Base-by-base conservation (phyloP, 2,797 vertebrate species). In the Poeciliopsis infans region DNA sequence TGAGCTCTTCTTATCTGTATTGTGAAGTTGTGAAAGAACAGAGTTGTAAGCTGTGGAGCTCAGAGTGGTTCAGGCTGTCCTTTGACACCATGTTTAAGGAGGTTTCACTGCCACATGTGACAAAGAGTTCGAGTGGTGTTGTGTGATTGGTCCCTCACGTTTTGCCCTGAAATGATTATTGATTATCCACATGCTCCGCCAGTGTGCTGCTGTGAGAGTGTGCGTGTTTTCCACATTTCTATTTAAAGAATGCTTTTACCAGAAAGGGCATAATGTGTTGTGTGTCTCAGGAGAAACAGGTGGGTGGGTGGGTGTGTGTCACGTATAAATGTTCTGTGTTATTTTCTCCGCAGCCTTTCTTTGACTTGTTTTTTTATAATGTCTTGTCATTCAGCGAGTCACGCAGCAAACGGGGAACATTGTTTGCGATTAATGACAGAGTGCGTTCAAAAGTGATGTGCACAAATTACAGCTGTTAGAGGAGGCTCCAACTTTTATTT, bases 191-290 rank as follows among this genome's bases (percentile, higher is more conserved):
- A 69, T 76, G 82, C 74, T 84, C 43, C 83, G 57, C 59, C 70
- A 0, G 28, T 77, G 75, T 66, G 68, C 61, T 75, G 77, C 51
- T 70, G 70, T 69, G 10, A 79, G 69, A 46, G 39, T n/a, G 12
- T 7, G 33, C 10, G 18, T 68, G 64, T 41, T 68, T 85, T 84
- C 64, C 79, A 74, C 72, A 1, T 81, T 86, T 92, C 81, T 91
- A 82, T 91, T 81, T 84, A 85, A 85, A 79, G 84, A 66, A 73
- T 0, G 66, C 90, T 93, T 89, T 89, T 78, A 91, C 91, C 86
- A 79, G 76, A 80, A 90, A 90, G 89, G 85, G 79, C 86, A 85
- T 83, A 79, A 79, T 77, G 78, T 39, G 75, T 49, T 80, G 71
- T 49, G 79, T 18, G 66, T 81, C 75, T 77, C 49, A 78, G 55